phyloP scores from a whole-genome alignment of 1,140 invertebrate species.

The Tetragonula clypearis region DNA sequence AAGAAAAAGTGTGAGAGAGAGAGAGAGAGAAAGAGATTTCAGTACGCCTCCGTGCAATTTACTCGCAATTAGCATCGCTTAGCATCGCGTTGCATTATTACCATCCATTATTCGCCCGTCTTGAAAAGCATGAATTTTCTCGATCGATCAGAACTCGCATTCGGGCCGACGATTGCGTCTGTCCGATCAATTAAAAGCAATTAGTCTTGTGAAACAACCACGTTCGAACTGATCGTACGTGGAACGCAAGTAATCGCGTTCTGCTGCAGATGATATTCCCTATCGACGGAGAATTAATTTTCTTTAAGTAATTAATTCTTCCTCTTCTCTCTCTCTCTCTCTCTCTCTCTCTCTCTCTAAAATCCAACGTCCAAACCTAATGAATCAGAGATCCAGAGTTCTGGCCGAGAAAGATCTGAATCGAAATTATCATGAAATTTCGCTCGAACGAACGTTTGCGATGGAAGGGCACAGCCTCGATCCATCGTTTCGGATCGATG shows the following conservation, averaged over 20 bases:
- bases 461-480: neutral
- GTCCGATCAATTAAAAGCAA: slow-evolving; percentile 2
- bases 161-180: neutral
- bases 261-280: no score
- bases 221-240: neutral
- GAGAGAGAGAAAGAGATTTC: slow-evolving; percentile 6
- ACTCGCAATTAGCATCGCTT: slow-evolving; percentile 40
- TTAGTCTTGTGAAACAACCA: slow-evolving; percentile 1
- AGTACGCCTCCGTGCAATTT: slow-evolving; percentile 55
- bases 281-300: no score
- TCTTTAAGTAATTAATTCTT: no score
- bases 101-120: neutral
- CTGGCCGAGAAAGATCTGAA: neutral
- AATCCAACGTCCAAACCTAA: no score
- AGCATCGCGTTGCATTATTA: slow-evolving; percentile 34
- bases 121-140: slow-evolving; percentile 18
- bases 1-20: no score
- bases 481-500: slow-evolving; percentile 34
- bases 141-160: slow-evolving; percentile 5
- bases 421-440: neutral
- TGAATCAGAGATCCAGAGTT: no score
- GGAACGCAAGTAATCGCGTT: neutral
- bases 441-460: neutral
- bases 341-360: no score
- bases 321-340: no score